Conservation (phyloP, 2,113 vertebrate genomes). For the Colaptes auratus region DNA sequence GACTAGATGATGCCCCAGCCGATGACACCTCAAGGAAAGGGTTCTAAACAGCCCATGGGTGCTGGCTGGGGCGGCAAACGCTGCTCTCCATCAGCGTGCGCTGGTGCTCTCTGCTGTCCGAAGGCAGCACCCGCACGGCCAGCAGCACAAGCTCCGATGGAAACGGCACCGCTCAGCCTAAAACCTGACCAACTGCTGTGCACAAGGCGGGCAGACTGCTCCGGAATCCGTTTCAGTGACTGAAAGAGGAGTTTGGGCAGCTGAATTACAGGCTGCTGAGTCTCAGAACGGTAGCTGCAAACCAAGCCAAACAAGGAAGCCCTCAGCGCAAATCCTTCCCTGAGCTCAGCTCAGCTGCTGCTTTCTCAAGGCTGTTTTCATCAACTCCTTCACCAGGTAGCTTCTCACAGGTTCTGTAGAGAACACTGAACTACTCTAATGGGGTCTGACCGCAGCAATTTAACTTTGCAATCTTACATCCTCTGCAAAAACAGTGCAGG, state of each 20-base stretch:
- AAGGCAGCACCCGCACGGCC: not conserved
- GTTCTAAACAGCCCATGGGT: not conserved
- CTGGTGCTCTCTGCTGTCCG: slow-evolving; percentile 65
- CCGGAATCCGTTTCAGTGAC: not conserved
- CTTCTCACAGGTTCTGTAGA: not conserved
- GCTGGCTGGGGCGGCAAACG: not conserved
- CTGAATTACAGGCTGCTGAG: not conserved
- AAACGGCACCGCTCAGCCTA: not conserved
- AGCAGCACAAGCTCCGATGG: rapidly evolving
- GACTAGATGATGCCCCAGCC: too few relatives aligned
- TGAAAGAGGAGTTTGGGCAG: not conserved
- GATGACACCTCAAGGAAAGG: not conserved
- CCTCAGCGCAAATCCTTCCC: not conserved
- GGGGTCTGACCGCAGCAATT: not conserved
- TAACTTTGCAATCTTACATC: not conserved
- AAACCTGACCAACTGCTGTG: not conserved
- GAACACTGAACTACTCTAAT: not conserved
- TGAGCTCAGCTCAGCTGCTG: not conserved
- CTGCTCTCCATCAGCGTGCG: not conserved
- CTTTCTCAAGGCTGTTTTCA: not conserved
- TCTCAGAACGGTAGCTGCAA: not conserved
- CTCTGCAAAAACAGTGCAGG: not conserved
- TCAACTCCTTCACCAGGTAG: not conserved
- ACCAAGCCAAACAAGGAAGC: not conserved
- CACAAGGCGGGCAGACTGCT: not conserved